phyloP scores from a whole-genome alignment of 2,888 invertebrate genomes.

The Stenchaetothrips biformis region DNA sequence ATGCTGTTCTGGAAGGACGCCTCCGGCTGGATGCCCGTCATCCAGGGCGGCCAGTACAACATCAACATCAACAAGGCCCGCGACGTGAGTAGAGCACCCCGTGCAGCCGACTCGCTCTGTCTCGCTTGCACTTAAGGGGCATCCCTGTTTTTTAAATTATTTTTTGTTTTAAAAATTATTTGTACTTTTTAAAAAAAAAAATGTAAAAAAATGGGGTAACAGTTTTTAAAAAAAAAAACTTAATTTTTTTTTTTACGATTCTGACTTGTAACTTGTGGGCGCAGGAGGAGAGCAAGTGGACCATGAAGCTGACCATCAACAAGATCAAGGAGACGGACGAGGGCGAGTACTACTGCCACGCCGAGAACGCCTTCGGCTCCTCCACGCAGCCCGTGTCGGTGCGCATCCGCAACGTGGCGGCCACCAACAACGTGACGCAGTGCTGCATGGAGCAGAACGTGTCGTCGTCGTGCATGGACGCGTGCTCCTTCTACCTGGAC shows the following conservation, averaged over 20 bases:
- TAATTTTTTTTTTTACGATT: too few species aligned
- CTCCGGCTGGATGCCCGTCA: conserved; percentile 66
- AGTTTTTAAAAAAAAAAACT: not conserved
- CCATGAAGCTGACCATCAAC: conserved; percentile 69
- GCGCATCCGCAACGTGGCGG: conserved; percentile 58
- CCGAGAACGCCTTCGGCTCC: conserved; percentile 75
- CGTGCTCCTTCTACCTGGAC: conserved; percentile 77
- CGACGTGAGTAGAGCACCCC: conserved; percentile 49
- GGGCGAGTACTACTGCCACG: conserved; percentile 79
- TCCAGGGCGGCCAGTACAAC: conserved; percentile 69
- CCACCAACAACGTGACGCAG: conserved; percentile 66
- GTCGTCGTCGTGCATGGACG: conserved; percentile 70
- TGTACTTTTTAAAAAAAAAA: conserved; percentile 26
- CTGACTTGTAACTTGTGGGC: not conserved
- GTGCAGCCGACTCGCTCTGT: not conserved
- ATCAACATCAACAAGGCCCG: conserved; percentile 57
- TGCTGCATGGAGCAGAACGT: conserved; percentile 80
- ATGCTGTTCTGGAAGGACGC: conserved; percentile 78
- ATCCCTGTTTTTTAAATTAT: conserved; percentile 9
- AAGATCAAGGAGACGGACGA: conserved; percentile 65
- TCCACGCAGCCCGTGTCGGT: conserved; percentile 69
- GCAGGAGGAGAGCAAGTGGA: conserved; percentile 62
- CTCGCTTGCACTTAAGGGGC: not conserved
- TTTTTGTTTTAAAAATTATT: conserved; percentile 6
- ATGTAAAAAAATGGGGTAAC: not conserved